A percentile compares a stretch with the other conserved stretches of the same genome.
Conservation (phyloP, 2,888 invertebrate species). For the Parochlus steinenii region DNA sequence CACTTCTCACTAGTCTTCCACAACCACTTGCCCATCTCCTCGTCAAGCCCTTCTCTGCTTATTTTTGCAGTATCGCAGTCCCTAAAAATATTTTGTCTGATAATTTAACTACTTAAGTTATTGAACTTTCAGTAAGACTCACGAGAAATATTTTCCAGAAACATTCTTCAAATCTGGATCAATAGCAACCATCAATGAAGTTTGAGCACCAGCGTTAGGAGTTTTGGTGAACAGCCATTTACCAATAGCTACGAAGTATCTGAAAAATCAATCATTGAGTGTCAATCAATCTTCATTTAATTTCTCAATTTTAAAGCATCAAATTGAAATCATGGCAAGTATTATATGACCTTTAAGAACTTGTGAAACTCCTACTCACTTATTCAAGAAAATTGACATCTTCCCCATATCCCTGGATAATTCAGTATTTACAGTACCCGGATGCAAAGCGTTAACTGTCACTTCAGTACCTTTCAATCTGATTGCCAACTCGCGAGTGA, state of each 20-base stretch:
- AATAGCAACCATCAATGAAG: slow-evolving; percentile 23
- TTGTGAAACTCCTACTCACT: too few relatives aligned
- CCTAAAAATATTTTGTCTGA: slow-evolving; percentile 22
- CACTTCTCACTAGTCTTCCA: slow-evolving; percentile 47
- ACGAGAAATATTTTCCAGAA: slow-evolving; percentile 49
- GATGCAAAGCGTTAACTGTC: slow-evolving; percentile 60
- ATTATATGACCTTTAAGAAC: too few relatives aligned
- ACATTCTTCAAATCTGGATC: slow-evolving; percentile 39
- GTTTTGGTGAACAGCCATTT: neutral
- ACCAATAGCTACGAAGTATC: slow-evolving; percentile 21
- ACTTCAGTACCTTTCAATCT: slow-evolving; percentile 50
- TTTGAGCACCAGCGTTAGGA: neutral
- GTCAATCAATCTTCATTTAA: too few relatives aligned
- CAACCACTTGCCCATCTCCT: slow-evolving; percentile 36
- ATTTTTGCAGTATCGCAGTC: slow-evolving; percentile 36
- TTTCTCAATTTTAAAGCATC: slow-evolving; percentile 43
- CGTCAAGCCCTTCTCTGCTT: slow-evolving; percentile 36
- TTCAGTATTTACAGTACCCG: slow-evolving; percentile 58
- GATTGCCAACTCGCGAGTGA: slow-evolving; percentile 49
- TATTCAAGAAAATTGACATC: slow-evolving; percentile 1
- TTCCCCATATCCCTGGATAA: slow-evolving; percentile 49
- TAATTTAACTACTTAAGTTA: neutral
- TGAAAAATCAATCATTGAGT: slow-evolving; percentile 48
- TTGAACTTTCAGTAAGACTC: slow-evolving; percentile 14
- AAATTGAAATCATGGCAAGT: too few relatives aligned